A percentile compares a stretch with the other conserved stretches of the same genome.
phyloP scores from a whole-genome alignment of 2,888 invertebrate species.

The Hyalella azteca region DNA sequence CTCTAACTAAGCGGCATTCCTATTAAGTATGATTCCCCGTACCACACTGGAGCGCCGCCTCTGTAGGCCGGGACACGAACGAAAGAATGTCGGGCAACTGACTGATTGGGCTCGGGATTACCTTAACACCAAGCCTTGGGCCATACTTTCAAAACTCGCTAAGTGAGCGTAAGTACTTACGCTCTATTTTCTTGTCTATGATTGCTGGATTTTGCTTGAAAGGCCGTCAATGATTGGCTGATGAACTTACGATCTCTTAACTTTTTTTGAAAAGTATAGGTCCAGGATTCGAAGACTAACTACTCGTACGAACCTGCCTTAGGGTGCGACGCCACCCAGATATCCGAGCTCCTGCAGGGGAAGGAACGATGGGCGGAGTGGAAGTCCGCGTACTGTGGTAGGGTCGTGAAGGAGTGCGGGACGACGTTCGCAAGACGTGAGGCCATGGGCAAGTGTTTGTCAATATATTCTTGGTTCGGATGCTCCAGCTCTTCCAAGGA shows the following conservation, averaged over 20 bases:
- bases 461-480: background rate
- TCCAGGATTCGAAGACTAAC: background rate
- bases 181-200: background rate
- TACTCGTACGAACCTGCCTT: conserved; percentile 41
- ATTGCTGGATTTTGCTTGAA: background rate
- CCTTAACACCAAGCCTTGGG: background rate
- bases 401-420: background rate
- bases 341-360: conserved; percentile 41
- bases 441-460: background rate
- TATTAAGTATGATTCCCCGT: too few relatives aligned
- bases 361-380: background rate
- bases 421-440: background rate
- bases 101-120: too few relatives aligned
- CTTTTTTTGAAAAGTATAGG: background rate
- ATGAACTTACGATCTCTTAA: background rate
- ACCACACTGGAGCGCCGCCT: too few relatives aligned
- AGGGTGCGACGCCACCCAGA: conserved; percentile 50
- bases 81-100: too few relatives aligned
- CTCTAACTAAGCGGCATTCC: too few relatives aligned
- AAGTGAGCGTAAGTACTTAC: background rate
- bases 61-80: too few relatives aligned
- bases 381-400: background rate
- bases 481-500: background rate
- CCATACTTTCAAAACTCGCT: background rate
- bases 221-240: background rate